Evolutionary conservation across 2,797 vertebrate genomes (phyloP), one percentile per base, ranked within the genome.

Genomic region (Pagetopsis macropterus): DNA sequence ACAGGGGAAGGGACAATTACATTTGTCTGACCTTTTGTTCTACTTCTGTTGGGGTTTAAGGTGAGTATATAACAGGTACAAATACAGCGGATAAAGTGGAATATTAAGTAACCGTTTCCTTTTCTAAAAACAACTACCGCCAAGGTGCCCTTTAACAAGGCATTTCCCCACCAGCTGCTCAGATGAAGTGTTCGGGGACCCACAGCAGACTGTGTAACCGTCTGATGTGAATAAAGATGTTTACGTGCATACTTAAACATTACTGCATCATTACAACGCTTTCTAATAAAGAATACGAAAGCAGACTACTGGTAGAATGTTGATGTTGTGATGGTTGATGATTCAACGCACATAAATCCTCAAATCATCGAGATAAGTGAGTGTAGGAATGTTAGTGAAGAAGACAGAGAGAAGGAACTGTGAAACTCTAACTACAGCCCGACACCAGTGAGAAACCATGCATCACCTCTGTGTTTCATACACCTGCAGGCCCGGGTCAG

Each of bases 361-460:
- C 45, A 59, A 79, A 57, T 31, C 14, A 67, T 27, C 78, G 21
- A 78, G 63, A 65, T 2, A 41, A 14, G 79, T 71, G 69, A 79
- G 45, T 65, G 8, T 52, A 66, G 46, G 49, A 9, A 4, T 37
- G 70, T 23, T 40, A 70, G 72, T 71, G 63, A 71, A 65, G 67
- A 64, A 56, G 1, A 73, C 9, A 55, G 52, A 63, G 41, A 49
- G 37, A 61, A 49, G 54, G 46, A 62, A 70, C 17, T 55, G 15
- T 10, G 44, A 72, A 37, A 50, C 58, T 60, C 23, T 6, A 52
- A 60, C 23, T 86, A 68, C 60, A 71, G 72, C 78, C 33, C 61
- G 1, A 76, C 84, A 90, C 85, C 87, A 82, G 72, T 68, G 27
- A 84, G 67, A 71, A 78, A 74, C 55, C 88, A 87, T 85, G 84